A percentile compares a stretch with the other conserved stretches of the same genome.
These are phyloP conservation scores for Lasius platythorax DNA, from an alignment of 2,888 invertebrate species.

Conservation along the genomic window DNA sequence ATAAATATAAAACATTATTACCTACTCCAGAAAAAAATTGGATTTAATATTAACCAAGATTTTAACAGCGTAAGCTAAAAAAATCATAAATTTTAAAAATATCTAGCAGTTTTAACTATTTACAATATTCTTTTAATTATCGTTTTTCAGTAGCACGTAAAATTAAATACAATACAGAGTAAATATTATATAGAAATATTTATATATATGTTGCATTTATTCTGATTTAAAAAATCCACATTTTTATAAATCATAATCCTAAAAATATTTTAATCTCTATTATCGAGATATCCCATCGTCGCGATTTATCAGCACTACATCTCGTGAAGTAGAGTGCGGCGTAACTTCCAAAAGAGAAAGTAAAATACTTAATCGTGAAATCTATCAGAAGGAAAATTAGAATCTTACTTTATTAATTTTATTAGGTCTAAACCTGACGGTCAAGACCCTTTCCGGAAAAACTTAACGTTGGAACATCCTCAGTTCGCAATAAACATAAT, in stretches of 20 bases:
- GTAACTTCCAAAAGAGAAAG: neutral
- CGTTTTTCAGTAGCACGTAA: neutral
- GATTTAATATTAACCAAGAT: neutral
- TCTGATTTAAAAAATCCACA: neutral
- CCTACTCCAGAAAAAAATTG: neutral
- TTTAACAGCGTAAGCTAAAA: neutral
- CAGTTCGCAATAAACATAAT: conserved; percentile 63
- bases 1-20: neutral
- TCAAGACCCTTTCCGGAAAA: conserved; percentile 83
- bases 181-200: neutral
- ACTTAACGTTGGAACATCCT: conserved; percentile 82
- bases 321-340: neutral
- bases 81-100: conserved; percentile 1
- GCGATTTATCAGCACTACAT: neutral
- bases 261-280: neutral
- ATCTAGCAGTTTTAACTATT: neutral
- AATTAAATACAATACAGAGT: neutral
- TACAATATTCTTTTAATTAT: neutral
- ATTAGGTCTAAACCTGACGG: conserved; percentile 78
- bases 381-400: neutral
- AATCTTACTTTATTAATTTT: neutral
- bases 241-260: neutral
- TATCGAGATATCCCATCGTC: neutral
- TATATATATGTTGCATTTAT: neutral
- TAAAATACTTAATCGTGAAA: neutral